Base-by-base conservation (phyloP, 2,888 invertebrate species). In the Thereva unica region DNA sequence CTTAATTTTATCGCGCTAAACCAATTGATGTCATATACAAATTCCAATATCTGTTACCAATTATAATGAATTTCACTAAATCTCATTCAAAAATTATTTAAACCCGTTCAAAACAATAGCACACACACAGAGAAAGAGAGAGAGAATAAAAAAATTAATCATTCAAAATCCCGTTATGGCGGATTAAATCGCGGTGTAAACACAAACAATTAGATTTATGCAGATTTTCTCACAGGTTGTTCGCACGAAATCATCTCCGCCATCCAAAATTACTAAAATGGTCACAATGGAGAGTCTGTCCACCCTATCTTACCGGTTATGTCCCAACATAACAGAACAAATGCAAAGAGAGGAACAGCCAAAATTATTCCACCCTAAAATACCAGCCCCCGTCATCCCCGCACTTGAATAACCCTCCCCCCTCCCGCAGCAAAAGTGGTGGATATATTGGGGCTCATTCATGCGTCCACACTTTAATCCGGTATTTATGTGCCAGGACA, bases 161-260 rank as follows among this genome's bases (percentile, higher is more conserved):
- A 67, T 69, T 55, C 59, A 61, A 67, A 65, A 67, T 65, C 67
- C 69, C 65, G 61, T 69, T 67, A 63, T 53, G 69, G 65, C 45
- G 67, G 69, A 69, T 67, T 69, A 67, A 69, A 65, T 56, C 67
- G 65, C 59, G 66, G 67, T 65, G 69, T 67, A 69, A 67, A 67
- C 67, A 69, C 65, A 69, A 67, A 69, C 69, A 69, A 69, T 69
- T 67, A 69, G 69, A 69, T 69, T 69, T 69, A 67, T 67, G 59
- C 67, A 65, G 67, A 69, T 69, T 69, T 67, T 69, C 67, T 67
- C 56, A 61, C 66, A 67, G 67, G 69, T 67, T 69, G 55, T 53
- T 67, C 53, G 38, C 50, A 44, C 64, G 34, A 47, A 64, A 65
- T 53, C 55, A 53, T 66, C 23, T 23, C 53, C 44, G 44, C 44